Conservation (phyloP, 2,113 vertebrate species). For the Corvus moneduloides region DNA sequence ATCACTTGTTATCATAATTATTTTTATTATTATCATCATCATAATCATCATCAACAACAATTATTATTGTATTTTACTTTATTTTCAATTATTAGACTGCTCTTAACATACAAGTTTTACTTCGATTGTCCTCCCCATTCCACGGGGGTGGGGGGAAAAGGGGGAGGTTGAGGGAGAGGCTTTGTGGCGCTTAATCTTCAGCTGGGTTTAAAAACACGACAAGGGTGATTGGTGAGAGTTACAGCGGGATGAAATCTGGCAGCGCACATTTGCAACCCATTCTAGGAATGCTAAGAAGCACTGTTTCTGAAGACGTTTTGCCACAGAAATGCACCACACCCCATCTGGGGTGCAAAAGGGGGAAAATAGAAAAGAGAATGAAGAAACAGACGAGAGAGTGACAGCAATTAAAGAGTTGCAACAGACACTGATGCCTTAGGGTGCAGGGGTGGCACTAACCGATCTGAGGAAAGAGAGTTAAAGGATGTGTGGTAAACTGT, state of each 20-base stretch:
- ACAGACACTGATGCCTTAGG: constrained; percentile 8
- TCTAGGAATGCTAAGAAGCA: neutral
- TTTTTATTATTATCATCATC: rapidly evolving
- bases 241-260: neutral
- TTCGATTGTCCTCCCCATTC: neutral
- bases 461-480: neutral
- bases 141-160: neutral
- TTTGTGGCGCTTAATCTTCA: neutral
- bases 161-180: neutral
- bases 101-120: neutral
- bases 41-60: neutral
- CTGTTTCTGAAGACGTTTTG: neutral
- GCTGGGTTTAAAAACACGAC: neutral
- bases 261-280: neutral
- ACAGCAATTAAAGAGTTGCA: constrained; percentile 26
- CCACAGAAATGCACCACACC: neutral
- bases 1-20: neutral
- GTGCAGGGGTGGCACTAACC: neutral
- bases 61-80: neutral
- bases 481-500: neutral
- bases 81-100: neutral
- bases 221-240: neutral
- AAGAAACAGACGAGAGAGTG: neutral
- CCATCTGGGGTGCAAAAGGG: neutral
- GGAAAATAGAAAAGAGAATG: neutral